Conservation (phyloP, 1,140 invertebrate species). For the Vanessa atalanta region DNA sequence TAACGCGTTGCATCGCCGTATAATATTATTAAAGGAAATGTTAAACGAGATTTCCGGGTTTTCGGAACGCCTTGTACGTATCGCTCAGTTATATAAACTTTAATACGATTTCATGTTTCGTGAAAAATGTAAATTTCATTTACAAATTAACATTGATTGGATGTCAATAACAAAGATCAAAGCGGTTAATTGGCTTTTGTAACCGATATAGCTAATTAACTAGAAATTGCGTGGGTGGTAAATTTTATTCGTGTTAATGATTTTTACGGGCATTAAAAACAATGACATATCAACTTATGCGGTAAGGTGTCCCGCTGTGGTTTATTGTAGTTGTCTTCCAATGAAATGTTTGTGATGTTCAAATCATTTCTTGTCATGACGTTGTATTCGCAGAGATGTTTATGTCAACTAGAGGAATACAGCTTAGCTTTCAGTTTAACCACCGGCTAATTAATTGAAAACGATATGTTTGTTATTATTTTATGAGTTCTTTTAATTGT, state of each 20-base stretch:
- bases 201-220: conserved; percentile 66
- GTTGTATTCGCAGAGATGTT: not conserved
- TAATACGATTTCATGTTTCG: not conserved
- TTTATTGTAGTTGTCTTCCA: not conserved
- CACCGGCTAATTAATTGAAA: conserved; percentile 18
- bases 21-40: not conserved
- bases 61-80: not conserved
- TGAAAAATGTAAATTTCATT: conserved; percentile 11
- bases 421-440: not conserved
- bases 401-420: not conserved
- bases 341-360: not conserved
- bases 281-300: not conserved
- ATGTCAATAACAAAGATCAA: conserved; percentile 29
- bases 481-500: no score
- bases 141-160: conserved; percentile 21
- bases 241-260: conserved; percentile 3
- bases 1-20: not conserved
- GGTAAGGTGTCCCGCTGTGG: not conserved
- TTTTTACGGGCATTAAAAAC: not conserved
- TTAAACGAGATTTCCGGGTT: not conserved
- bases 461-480: not conserved
- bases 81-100: not conserved
- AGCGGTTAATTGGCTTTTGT: conserved; percentile 36
- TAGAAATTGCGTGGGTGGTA: conserved; percentile 31
- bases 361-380: not conserved